Percentiles rank a stretch among this genome's conserved stretches.
Conservation (phyloP, 2,888 invertebrate genomes). For the Zeuzera pyrina region DNA sequence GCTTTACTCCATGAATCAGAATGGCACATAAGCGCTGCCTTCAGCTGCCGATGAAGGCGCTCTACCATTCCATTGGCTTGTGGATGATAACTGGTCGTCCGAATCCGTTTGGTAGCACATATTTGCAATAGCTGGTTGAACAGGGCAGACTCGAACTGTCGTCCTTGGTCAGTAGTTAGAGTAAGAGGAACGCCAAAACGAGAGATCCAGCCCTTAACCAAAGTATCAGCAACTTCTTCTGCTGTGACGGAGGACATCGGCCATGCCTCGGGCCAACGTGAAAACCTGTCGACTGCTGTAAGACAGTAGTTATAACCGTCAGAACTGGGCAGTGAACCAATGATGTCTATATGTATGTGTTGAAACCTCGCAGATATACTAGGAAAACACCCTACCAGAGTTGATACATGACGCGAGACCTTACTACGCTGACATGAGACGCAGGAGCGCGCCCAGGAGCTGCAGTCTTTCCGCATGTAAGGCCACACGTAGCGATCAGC, state of each 20-base stretch:
- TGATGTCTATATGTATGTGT: slow-evolving; percentile 39
- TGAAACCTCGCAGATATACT: slow-evolving; percentile 11
- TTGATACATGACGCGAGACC: slow-evolving; percentile 10
- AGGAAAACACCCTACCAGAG: slow-evolving; percentile 10
- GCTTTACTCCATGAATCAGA: slow-evolving; percentile 8
- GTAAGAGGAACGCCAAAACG: slow-evolving; percentile 11
- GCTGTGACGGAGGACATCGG: slow-evolving; percentile 5
- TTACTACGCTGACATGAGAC: slow-evolving; percentile 25
- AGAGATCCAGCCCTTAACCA: slow-evolving; percentile 9
- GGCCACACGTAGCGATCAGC: slow-evolving; percentile 30
- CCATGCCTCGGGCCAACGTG: slow-evolving; percentile 6
- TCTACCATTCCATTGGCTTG: slow-evolving; percentile 13
- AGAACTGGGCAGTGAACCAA: slow-evolving; percentile 26
- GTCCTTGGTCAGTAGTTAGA: slow-evolving; percentile 12
- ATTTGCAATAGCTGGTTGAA: slow-evolving; percentile 1
- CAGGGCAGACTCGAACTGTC: slow-evolving; percentile 11
- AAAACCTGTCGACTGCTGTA: slow-evolving; percentile 5
- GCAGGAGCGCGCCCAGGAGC: background rate
- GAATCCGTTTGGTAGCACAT: slow-evolving; percentile 5
- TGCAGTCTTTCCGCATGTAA: slow-evolving; percentile 22
- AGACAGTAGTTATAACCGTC: slow-evolving; percentile 3
- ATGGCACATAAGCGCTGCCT: slow-evolving; percentile 16
- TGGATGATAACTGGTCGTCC: slow-evolving; percentile 14
- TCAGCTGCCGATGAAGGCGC: slow-evolving; percentile 16
- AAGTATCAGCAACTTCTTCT: slow-evolving; percentile 12